Evolutionary conservation across 2,888 invertebrate genomes (phyloP), one percentile per base, ranked within the genome.

Genomic region (Chouioia cunea): DNA sequence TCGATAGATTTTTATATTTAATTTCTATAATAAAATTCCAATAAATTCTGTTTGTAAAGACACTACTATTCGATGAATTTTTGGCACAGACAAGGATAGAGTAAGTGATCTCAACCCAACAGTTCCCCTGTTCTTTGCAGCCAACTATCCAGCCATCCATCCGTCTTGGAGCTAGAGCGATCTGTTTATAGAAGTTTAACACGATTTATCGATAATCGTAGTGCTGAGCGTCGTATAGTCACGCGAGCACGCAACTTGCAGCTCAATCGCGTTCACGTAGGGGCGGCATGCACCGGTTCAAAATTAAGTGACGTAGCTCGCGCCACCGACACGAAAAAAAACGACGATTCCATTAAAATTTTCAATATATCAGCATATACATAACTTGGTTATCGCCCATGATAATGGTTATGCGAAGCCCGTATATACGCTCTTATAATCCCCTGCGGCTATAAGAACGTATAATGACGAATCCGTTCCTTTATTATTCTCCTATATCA

Each of bases 401-500:
- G 36, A 36, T 36, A 36, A 36, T 36, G 36, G 36, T 12, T 36
- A 36, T 6, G 12, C 36, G 36, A 36, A 10, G 36, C 36, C 10
- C 36, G 36, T 12, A 1, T 12, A 12, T 6, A 6, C 6, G 1
- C 36, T 6, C 36, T 36, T 36, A 36, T 36, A 36, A 36, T 36
- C 36, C 36, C 36, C 12, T 12, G 2, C 36, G 36, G 36, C 57
- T 23, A 69, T 58, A 69, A 70, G 64, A 44, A 16, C 50, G 18
- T 20, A 36, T 65, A 65, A 70, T 65, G 59, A 70, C 62, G 65
- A 70, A 62, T 70, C 23, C 62, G 50, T 69, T 63, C 65, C 62
- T 70, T 70, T 70, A 70, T 65, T 65, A 65, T 70, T 65, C 62
- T 50, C 56, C 70, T 70, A 70, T 62, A 70, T 70, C 70, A 70